A percentile compares a stretch with the other conserved stretches of the same genome.
Conservation (phyloP, 1,140 invertebrate genomes). For the Drosophila novamexicana region DNA sequence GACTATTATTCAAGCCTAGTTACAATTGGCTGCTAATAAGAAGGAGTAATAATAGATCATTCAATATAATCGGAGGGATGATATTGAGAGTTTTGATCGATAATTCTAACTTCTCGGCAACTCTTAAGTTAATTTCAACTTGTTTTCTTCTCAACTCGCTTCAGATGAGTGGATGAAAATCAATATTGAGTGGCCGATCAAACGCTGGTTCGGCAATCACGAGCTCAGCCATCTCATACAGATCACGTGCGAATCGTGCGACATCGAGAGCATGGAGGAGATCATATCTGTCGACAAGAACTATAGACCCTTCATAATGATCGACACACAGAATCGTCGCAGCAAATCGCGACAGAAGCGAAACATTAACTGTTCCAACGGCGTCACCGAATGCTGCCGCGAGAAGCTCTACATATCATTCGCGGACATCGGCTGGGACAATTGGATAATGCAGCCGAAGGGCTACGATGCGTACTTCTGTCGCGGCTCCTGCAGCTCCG, state of each 20-base stretch:
- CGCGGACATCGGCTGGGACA: conserved; percentile 93
- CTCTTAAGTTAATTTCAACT: not conserved
- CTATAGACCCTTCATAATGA: conserved; percentile 89
- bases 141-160: conserved; percentile 29
- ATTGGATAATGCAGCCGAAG: conserved; percentile 93
- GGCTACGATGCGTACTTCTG: conserved; percentile 94
- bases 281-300: conserved; percentile 87
- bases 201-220: conserved; percentile 89
- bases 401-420: conserved; percentile 93
- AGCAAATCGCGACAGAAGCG: conserved; percentile 86
- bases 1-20: not conserved
- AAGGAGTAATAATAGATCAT: no score
- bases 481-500: conserved; percentile 90
- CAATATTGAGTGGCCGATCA: conserved; percentile 89
- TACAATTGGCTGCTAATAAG: no score
- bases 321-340: conserved; percentile 88
- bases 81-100: no score
- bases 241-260: conserved; percentile 91
- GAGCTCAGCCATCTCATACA: conserved; percentile 89
- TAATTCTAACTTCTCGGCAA: no score
- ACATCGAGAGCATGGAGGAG: conserved; percentile 84
- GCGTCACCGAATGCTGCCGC: conserved; percentile 91
- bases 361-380: conserved; percentile 89
- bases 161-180: conserved; percentile 92
- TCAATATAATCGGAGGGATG: no score